phyloP scores from a whole-genome alignment of 2,113 vertebrate genomes.

The Dromaius novaehollandiae region DNA sequence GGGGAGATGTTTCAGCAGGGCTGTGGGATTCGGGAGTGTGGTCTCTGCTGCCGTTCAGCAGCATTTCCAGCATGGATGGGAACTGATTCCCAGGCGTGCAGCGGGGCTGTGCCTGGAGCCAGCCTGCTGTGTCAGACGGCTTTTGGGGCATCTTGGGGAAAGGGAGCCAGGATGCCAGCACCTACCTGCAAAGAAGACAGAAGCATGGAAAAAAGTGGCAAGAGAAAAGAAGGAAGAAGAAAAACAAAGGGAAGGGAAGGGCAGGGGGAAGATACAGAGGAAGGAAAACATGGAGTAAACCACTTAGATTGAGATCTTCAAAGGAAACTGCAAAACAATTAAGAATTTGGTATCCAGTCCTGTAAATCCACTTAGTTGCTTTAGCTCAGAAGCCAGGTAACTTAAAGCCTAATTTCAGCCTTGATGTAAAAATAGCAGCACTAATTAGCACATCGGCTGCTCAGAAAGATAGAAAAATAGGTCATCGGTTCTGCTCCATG shows the following conservation, averaged over 20 bases:
- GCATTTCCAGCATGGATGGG: background rate
- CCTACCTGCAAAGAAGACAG: background rate
- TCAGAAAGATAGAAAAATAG: slow-evolving; percentile 71
- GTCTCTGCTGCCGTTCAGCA: background rate
- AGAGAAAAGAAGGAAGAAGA: background rate
- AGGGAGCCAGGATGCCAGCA: background rate
- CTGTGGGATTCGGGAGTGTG: background rate
- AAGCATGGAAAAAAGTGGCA: background rate
- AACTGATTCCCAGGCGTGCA: background rate
- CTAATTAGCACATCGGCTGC: slow-evolving; percentile 73
- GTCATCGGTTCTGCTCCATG: slow-evolving; percentile 64
- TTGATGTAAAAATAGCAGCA: slow-evolving; percentile 58
- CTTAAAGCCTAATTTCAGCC: slow-evolving; percentile 75
- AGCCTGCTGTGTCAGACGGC: background rate
- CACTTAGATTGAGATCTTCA: background rate
- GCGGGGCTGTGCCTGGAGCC: background rate
- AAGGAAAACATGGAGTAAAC: background rate
- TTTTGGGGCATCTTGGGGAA: background rate
- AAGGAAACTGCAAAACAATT: background rate
- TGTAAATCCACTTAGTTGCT: background rate
- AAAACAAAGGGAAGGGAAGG: background rate
- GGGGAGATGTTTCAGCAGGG: background rate
- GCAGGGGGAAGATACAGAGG: background rate
- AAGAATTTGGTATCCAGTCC: accelerated
- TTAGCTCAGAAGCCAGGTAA: slow-evolving; percentile 56